These are phyloP conservation scores for Meloidogyne chitwoodi DNA, from an alignment of 1,140 invertebrate species.

Conservation along the genomic window DNA sequence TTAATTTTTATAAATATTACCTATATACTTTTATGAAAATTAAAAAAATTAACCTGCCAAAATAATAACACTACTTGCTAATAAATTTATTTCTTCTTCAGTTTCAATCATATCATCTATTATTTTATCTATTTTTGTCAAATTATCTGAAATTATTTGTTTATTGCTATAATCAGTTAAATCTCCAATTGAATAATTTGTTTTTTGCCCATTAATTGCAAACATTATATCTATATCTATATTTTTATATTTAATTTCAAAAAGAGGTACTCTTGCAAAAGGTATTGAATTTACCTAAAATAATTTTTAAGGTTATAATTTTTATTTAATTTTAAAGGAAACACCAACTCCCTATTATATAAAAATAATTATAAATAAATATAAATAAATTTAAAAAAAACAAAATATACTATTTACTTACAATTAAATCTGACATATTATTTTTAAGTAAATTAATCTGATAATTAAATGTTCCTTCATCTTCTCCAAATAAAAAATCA, in stretches of 20 bases:
- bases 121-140: background rate
- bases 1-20: too few species aligned
- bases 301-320: too few species aligned
- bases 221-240: background rate
- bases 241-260: background rate
- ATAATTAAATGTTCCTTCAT: background rate
- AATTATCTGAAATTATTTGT: background rate
- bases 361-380: too few species aligned
- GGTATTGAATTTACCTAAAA: background rate
- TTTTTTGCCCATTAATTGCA: background rate
- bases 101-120: background rate
- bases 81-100: background rate
- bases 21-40: too few species aligned
- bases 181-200: background rate
- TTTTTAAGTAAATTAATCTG: background rate
- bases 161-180: background rate
- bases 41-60: background rate
- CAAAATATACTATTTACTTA: too few species aligned
- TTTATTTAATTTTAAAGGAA: too few species aligned
- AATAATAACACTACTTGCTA: background rate
- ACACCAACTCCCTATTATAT: too few species aligned
- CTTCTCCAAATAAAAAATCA: background rate
- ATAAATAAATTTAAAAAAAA: too few species aligned
- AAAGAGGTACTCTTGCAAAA: background rate
- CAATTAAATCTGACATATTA: background rate